phyloP scores from a whole-genome alignment of 2,888 invertebrate genomes.

The Nemoura dubitans region DNA sequence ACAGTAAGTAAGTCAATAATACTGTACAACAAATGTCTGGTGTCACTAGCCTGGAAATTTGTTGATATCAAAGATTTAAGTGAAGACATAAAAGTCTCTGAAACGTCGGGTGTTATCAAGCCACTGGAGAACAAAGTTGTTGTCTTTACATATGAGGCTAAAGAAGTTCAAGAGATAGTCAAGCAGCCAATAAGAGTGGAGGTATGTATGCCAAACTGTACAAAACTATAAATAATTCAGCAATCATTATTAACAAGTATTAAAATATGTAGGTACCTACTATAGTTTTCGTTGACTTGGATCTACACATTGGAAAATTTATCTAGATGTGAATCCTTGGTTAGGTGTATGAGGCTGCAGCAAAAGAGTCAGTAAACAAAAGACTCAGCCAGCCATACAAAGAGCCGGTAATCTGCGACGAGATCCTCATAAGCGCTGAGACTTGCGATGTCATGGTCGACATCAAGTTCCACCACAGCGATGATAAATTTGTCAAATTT shows the following conservation, averaged over 20 bases:
- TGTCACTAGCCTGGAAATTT: conserved; percentile 68
- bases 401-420: conserved; percentile 61
- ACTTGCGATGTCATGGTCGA: conserved; percentile 69
- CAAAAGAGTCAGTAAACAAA: too few relatives aligned
- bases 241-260: too few relatives aligned
- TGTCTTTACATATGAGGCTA: conserved; percentile 64
- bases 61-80: conserved; percentile 58
- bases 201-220: conserved; percentile 55
- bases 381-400: too few relatives aligned
- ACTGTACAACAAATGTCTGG: conserved; percentile 66
- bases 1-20: conserved; percentile 63
- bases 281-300: too few relatives aligned
- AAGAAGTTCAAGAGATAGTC: conserved; percentile 60
- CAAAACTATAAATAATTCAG: too few relatives aligned
- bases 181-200: conserved; percentile 61
- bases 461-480: conserved; percentile 62
- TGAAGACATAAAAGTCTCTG: conserved; percentile 61
- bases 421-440: conserved; percentile 65
- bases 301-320: background rate
- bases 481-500: conserved; percentile 63
- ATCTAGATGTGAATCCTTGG: background rate
- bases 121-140: conserved; percentile 63
- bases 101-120: conserved; percentile 61
- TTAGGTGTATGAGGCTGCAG: conserved; percentile 8
- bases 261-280: too few relatives aligned